Conservation (phyloP, 2,797 vertebrate species). For the Oceanodroma leucorhoa region DNA sequence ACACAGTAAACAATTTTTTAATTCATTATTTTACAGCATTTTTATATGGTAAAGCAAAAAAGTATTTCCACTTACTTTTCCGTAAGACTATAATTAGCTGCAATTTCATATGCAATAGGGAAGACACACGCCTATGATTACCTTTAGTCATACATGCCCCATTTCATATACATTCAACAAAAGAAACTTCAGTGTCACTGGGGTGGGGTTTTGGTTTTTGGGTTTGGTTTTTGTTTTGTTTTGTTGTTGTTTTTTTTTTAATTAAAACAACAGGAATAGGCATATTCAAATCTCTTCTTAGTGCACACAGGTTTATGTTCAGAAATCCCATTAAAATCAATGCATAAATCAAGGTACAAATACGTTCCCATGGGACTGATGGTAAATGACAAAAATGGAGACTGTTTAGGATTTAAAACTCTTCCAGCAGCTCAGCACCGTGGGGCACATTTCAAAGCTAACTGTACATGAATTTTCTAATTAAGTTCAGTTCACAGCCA, state of each 20-base stretch:
- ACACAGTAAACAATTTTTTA: not conserved
- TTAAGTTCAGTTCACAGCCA: not conserved
- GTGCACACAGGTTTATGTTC: not conserved
- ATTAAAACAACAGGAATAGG: constrained; percentile 29
- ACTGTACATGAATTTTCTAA: not conserved
- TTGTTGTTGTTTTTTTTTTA: not conserved
- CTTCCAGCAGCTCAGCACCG: not conserved
- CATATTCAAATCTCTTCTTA: constrained; percentile 24
- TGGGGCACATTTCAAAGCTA: not conserved
- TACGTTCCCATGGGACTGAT: not conserved
- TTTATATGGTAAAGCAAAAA: not conserved
- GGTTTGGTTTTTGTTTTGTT: no score
- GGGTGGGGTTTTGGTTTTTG: not conserved
- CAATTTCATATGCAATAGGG: not conserved
- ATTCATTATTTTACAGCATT: not conserved
- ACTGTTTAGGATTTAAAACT: constrained; percentile 26
- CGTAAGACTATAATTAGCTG: not conserved
- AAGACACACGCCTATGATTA: not conserved
- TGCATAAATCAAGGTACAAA: constrained; percentile 26
- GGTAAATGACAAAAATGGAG: not conserved
- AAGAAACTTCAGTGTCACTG: not conserved
- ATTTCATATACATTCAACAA: constrained; percentile 1
- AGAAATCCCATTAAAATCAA: constrained; percentile 36
- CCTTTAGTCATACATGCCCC: not conserved
- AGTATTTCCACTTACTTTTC: not conserved